Conservation (phyloP, 2,113 vertebrate species). For the Reinhardtius hippoglossoides region DNA sequence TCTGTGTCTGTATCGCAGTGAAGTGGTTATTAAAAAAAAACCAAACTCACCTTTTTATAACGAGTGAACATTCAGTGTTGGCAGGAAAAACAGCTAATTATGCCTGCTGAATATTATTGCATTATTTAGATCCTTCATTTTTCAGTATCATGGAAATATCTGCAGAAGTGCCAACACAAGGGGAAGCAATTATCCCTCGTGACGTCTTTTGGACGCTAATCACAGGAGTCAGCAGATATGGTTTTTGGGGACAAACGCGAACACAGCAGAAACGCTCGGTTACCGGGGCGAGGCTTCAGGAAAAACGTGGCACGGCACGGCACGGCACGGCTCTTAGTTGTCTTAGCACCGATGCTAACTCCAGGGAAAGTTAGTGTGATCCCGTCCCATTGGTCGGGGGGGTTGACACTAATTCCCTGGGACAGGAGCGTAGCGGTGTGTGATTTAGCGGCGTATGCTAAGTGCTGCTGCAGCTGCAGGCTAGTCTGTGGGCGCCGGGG, state of each 20-base stretch:
- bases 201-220: constrained; percentile 21
- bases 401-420: constrained; percentile 70
- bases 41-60: background rate
- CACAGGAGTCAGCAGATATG: constrained; percentile 22
- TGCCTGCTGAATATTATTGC: constrained; percentile 22
- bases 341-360: constrained; percentile 67
- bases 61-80: constrained; percentile 5
- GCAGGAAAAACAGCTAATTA: background rate
- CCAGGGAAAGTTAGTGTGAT: constrained; percentile 69
- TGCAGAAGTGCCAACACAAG: constrained; percentile 44
- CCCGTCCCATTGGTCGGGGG: constrained; percentile 53
- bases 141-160: constrained; percentile 34
- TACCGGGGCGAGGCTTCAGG: constrained; percentile 17
- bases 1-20: constrained; percentile 1
- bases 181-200: constrained; percentile 3
- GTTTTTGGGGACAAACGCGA: constrained; percentile 45
- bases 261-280: constrained; percentile 24
- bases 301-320: constrained; percentile 20
- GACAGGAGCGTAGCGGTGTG: constrained; percentile 75
- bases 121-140: constrained; percentile 29
- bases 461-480: constrained; percentile 75
- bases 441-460: constrained; percentile 79
- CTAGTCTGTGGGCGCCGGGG: constrained; percentile 75
- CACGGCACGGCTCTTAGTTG: constrained; percentile 23
- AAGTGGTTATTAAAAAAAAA: constrained; percentile 1